phyloP scores from a whole-genome alignment of 2,797 vertebrate species.

The Siniperca obscura region DNA sequence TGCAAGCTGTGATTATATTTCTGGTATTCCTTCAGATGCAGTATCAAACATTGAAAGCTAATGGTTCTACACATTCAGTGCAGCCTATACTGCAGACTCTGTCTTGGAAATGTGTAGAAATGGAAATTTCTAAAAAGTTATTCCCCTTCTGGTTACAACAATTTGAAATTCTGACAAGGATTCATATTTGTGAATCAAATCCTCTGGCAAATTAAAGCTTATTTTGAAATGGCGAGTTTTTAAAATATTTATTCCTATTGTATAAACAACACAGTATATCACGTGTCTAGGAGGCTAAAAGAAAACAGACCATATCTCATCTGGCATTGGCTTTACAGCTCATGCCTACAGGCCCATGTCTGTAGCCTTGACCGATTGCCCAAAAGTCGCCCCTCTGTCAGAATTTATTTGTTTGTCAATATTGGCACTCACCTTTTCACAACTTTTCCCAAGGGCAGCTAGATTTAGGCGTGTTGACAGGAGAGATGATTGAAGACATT shows the following conservation, averaged over 20 bases:
- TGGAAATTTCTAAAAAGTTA: background rate
- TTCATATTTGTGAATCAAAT: conserved; percentile 14
- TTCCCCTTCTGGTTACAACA: background rate
- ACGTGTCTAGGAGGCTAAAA: conserved; percentile 37
- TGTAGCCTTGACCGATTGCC: conserved; percentile 81
- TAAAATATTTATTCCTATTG: conserved; percentile 26
- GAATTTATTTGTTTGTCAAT: conserved; percentile 90
- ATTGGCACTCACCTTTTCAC: conserved; percentile 86
- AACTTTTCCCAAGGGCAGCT: conserved; percentile 88
- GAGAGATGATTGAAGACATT: conserved; percentile 88
- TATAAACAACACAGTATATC: conserved; percentile 32
- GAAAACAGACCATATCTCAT: conserved; percentile 63
- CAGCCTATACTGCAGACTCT: background rate
- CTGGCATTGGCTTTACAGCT: conserved; percentile 67
- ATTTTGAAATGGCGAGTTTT: conserved; percentile 1
- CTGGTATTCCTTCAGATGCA: conserved; percentile 9
- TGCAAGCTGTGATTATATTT: conserved; percentile 9
- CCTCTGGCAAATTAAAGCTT: conserved; percentile 6
- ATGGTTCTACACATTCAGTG: background rate
- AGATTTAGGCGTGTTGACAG: conserved; percentile 86
- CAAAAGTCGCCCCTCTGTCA: conserved; percentile 80
- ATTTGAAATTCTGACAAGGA: background rate
- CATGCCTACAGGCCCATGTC: conserved; percentile 69
- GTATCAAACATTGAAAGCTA: background rate
- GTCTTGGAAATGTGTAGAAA: background rate